Percentiles rank a stretch among this genome's conserved stretches.
phyloP scores from a whole-genome alignment of 2,888 invertebrate genomes.

The Byasa hedistus region DNA sequence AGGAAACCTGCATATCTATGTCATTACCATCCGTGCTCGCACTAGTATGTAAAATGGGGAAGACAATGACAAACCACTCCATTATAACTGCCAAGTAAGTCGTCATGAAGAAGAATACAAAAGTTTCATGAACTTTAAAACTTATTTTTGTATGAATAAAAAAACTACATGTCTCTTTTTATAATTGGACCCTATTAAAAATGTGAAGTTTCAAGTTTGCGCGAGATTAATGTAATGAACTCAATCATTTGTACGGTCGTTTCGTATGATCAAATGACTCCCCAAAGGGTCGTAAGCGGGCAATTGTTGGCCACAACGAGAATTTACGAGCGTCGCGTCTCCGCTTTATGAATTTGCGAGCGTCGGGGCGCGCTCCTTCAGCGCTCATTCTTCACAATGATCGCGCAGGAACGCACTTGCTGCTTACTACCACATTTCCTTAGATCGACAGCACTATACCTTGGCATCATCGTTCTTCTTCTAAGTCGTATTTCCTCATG shows the following conservation, averaged over 20 bases:
- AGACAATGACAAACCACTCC: too few species aligned
- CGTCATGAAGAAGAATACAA: too few species aligned
- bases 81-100: too few species aligned
- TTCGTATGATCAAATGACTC: conserved; percentile 9
- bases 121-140: too few species aligned
- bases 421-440: background rate
- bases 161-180: background rate
- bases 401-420: conserved; percentile 20
- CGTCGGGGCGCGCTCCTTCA: conserved; percentile 51
- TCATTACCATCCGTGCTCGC: too few species aligned
- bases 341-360: conserved; percentile 70
- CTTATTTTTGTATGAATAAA: too few species aligned
- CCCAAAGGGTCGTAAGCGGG: conserved; percentile 22
- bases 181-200: background rate
- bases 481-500: too few species aligned
- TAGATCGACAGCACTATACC: background rate
- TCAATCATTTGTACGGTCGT: conserved; percentile 5
- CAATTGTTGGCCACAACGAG: conserved; percentile 44
- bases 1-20: too few species aligned
- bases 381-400: conserved; percentile 60
- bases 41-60: too few species aligned
- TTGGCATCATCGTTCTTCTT: too few species aligned
- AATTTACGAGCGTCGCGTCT: conserved; percentile 51
- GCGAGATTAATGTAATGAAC: background rate
- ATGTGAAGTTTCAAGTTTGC: background rate